Conservation (phyloP, 2,797 vertebrate genomes). For the Hippopotamyrus pictus region DNA sequence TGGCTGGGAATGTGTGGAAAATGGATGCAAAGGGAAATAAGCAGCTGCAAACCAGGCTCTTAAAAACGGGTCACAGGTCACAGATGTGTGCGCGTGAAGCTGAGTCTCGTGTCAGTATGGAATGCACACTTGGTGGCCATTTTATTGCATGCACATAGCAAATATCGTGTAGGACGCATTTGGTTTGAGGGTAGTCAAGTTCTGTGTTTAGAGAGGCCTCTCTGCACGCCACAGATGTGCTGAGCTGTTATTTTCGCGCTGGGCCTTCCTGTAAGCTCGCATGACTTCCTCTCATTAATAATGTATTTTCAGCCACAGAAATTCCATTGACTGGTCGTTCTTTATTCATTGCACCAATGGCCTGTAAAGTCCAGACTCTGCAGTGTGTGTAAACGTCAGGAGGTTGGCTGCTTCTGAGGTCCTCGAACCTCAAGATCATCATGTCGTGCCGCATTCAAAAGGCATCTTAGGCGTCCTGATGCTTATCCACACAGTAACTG, state of each 20-base stretch:
- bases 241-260: not conserved
- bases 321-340: not conserved
- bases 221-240: not conserved
- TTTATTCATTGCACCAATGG: not conserved
- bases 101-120: not conserved
- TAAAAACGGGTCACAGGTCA: not conserved
- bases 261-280: not conserved
- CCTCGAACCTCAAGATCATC: not conserved
- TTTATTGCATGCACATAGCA: not conserved
- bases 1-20: not conserved
- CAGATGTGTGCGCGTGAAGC: not conserved
- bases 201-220: not conserved
- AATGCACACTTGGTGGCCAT: not conserved
- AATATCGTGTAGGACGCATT: not conserved
- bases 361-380: not conserved
- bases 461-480: not conserved
- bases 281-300: not conserved
- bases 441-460: not conserved
- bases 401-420: not conserved
- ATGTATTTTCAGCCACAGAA: not conserved
- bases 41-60: not conserved
- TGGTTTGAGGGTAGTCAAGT: not conserved
- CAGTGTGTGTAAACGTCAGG: not conserved
- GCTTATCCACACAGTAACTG: not conserved
- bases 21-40: not conserved